These are phyloP conservation scores for Sisyra terminalis DNA, from an alignment of 2,888 invertebrate species.

Conservation along the genomic window DNA sequence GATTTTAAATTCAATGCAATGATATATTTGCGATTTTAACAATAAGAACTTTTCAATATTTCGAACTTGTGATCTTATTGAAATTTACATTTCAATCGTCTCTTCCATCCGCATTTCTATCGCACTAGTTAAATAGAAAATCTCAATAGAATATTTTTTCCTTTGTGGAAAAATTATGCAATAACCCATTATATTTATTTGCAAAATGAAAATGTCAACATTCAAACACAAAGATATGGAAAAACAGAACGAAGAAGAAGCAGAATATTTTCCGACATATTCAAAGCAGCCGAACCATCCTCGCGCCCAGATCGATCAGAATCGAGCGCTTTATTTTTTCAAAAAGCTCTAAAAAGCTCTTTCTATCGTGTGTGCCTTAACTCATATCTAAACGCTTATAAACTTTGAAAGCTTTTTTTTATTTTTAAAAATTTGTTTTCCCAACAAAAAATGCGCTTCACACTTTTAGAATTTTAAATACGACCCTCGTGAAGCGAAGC, in stretches of 20 bases:
- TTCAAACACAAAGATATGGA: not conserved
- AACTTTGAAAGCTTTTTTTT: constrained; percentile 14
- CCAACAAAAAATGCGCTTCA: constrained; percentile 22
- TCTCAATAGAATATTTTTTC: too few relatives aligned
- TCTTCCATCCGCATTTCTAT: too few relatives aligned
- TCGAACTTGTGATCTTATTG: too few relatives aligned
- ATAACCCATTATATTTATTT: too few relatives aligned
- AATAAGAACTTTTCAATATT: too few relatives aligned
- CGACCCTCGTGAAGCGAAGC: constrained; percentile 17
- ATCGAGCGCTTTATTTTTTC: not conserved
- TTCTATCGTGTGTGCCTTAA: constrained; percentile 16
- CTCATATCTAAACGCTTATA: not conserved
- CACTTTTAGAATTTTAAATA: constrained; percentile 24
- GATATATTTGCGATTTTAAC: too few relatives aligned
- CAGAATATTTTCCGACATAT: too few relatives aligned
- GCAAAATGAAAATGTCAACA: not conserved
- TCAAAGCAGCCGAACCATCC: not conserved
- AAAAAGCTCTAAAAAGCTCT: constrained; percentile 8
- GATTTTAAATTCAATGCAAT: too few relatives aligned
- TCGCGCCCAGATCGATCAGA: too few relatives aligned
- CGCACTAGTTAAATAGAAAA: too few relatives aligned
- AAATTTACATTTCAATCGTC: too few relatives aligned
- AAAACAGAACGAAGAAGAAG: not conserved
- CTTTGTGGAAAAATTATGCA: too few relatives aligned
- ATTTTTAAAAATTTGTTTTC: constrained; percentile 26